These are phyloP conservation scores for Setophaga petechia DNA, from an alignment of 2,113 vertebrate species.

Conservation along the genomic window DNA sequence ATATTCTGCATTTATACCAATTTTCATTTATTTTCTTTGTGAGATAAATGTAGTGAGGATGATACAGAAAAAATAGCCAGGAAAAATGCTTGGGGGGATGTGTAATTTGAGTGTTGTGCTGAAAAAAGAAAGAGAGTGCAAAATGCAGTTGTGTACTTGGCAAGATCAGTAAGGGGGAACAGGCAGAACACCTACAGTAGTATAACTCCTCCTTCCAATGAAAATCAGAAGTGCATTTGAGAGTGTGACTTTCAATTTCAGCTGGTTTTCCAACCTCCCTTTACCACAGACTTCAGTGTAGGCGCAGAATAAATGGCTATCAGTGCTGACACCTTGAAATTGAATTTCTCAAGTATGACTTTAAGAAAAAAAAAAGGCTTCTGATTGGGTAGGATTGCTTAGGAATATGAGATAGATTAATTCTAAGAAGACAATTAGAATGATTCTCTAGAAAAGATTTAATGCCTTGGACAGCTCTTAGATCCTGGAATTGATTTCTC, in stretches of 20 bases:
- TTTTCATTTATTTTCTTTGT: background rate
- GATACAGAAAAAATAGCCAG: background rate
- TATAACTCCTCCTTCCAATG: background rate
- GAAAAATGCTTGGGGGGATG: background rate
- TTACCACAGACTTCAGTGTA: background rate
- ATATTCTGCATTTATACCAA: background rate
- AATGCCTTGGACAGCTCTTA: background rate
- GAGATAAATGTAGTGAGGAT: background rate
- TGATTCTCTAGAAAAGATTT: background rate
- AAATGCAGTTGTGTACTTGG: background rate
- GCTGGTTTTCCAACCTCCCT: background rate
- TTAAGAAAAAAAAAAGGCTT: background rate
- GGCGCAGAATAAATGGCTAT: background rate
- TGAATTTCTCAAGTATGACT: background rate
- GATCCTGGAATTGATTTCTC: background rate
- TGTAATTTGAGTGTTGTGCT: background rate
- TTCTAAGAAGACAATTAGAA: background rate
- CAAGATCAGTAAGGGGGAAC: background rate
- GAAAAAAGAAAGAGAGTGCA: background rate
- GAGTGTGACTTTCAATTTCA: background rate
- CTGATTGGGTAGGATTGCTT: background rate
- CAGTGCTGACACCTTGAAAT: background rate
- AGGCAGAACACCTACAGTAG: background rate
- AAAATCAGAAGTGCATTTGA: background rate
- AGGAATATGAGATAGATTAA: background rate